Evolutionary conservation across 1,140 invertebrate genomes (phyloP).

Genomic region (Laupala kohalensis): DNA sequence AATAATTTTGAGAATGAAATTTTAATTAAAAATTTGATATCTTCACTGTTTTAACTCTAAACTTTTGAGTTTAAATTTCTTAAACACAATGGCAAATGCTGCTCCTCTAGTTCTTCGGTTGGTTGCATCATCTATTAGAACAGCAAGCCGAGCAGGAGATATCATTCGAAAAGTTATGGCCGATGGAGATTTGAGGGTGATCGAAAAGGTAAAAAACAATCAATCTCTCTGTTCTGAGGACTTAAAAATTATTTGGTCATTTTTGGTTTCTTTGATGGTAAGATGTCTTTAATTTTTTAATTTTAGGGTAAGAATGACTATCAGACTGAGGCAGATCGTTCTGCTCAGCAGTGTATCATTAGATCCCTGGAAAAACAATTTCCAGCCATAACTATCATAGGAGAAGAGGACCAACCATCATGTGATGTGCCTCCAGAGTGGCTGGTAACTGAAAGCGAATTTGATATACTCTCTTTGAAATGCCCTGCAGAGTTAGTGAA

Average conservation of each 20-base stretch:
- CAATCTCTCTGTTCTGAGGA: no score
- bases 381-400: slow-evolving; percentile 80
- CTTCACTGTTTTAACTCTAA: no score
- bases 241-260: no score
- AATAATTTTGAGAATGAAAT: no score
- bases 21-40: no score
- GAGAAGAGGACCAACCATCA: slow-evolving; percentile 61
- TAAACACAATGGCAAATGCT: slow-evolving; percentile 38
- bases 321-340: slow-evolving; percentile 94
- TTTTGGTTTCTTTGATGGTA: not conserved
- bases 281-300: slow-evolving; percentile 9
- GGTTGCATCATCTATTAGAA: slow-evolving; percentile 61
- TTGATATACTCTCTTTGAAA: slow-evolving; percentile 49
- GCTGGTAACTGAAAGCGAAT: slow-evolving; percentile 53
- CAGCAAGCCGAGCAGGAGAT: slow-evolving; percentile 67
- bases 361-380: slow-evolving; percentile 70
- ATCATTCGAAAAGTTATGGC: slow-evolving; percentile 84
- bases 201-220: slow-evolving; percentile 88
- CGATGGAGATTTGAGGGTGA: slow-evolving; percentile 75
- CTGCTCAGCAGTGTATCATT: slow-evolving; percentile 84
- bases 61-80: no score
- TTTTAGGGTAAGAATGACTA: slow-evolving; percentile 78
- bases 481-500: slow-evolving; percentile 54
- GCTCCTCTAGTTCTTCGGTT: slow-evolving; percentile 48
- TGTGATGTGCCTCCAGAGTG: slow-evolving; percentile 52